Evolutionary conservation across 2,113 vertebrate species (phyloP), one percentile per base, ranked within the genome.

Genomic region (Festucalex cinctus): DNA sequence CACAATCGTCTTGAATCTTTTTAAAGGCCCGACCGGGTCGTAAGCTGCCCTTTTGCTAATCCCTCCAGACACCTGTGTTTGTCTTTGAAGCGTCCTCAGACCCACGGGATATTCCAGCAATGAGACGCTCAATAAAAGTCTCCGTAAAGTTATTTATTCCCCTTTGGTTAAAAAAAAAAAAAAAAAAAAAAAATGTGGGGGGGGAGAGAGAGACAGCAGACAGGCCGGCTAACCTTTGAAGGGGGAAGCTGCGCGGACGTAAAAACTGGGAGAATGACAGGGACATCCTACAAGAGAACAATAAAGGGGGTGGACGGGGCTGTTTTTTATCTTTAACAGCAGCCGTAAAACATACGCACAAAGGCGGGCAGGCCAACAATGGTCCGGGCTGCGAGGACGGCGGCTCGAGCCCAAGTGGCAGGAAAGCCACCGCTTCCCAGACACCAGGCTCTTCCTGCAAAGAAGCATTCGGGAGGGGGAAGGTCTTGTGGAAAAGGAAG

Each of bases 241-340:
- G 79, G 84, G 77, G 78, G 72, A 72, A 75, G 81, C 77, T 65
- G 68, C 81, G 85, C 66, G 76, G 84, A 91, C 85, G 83, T 86
- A 85, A 87, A 90, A 90, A 87, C 69, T 78, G 81, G 81, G 81
- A 85, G 82, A 91, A 88, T 82, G 87, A 86, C 85, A 82, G 89
- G 80, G 87, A 89, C 86, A 85, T 91, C 86, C 88, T 88, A 85
- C 85, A 84, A 85, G 85, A 87, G 87, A 86, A 91, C 89, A 91
- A 92, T 92, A 90, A 92, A 90, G 81, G 71, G 80, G 84, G 77
- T 82, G 83, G 86, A 87, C 84, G 78, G 80, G 79, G 78, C 76
- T 83, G 85, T 84, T 86, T 89, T 91, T 92, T 89, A 91, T 91
- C 90, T 91, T 88, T 88, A 90, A 91, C 86, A 87, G 88, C 88